phyloP scores from a whole-genome alignment of 2,888 invertebrate genomes.

The Eilema depressum region DNA sequence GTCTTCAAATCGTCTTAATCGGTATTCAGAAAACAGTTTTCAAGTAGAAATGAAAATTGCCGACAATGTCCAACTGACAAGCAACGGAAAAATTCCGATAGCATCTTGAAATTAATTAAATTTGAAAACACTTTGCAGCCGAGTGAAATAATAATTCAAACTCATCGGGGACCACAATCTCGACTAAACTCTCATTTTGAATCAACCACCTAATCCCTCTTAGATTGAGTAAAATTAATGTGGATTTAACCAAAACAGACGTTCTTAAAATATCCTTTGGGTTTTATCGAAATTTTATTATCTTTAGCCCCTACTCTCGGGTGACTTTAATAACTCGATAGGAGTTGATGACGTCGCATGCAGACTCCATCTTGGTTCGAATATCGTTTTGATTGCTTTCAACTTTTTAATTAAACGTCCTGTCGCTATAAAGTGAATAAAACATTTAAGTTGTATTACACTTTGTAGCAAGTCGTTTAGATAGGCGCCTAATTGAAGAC shows the following conservation, averaged over 20 bases:
- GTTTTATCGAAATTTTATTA: slow-evolving; percentile 61
- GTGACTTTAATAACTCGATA: slow-evolving; percentile 55
- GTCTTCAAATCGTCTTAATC: not conserved
- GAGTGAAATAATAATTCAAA: slow-evolving; percentile 40
- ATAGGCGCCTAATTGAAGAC: slow-evolving; percentile 27
- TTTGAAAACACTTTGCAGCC: slow-evolving; percentile 50
- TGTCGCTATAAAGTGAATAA: slow-evolving; percentile 45
- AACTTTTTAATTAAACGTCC: slow-evolving; percentile 67
- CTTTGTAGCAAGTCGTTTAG: slow-evolving; percentile 44
- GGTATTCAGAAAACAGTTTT: not conserved
- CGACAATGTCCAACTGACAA: slow-evolving; percentile 27
- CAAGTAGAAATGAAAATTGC: slow-evolving; percentile 24
- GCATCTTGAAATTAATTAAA: slow-evolving; percentile 56
- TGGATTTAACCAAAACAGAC: slow-evolving; percentile 64
- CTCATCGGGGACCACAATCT: slow-evolving; percentile 41
- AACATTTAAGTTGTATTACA: slow-evolving; percentile 46
- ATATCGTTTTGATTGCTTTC: slow-evolving; percentile 61
- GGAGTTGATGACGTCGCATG: slow-evolving; percentile 52
- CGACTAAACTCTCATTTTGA: slow-evolving; percentile 42
- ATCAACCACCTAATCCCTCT: slow-evolving; percentile 62
- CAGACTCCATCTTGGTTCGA: slow-evolving; percentile 44
- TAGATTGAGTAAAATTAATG: slow-evolving; percentile 72
- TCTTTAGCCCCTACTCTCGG: slow-evolving; percentile 50
- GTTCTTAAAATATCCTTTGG: slow-evolving; percentile 50
- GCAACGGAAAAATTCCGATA: slow-evolving; percentile 41